Evolutionary conservation across 1,140 invertebrate genomes (phyloP), one percentile per base, ranked within the genome.

Genomic region (Papilio polyxenes): DNA sequence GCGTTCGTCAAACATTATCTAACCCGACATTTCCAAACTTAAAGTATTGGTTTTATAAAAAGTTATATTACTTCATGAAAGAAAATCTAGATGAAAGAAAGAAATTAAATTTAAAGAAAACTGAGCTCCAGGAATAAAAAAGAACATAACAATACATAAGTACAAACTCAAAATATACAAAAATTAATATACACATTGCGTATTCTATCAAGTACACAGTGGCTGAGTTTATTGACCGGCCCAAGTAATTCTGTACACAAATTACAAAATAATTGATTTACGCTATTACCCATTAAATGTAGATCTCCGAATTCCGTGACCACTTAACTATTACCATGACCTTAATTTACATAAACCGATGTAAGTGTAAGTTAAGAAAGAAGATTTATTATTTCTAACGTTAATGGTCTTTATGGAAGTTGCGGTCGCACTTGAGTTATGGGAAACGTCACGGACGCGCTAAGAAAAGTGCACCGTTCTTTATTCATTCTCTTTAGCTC

Each of bases 371-470:
- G 13, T 72, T 69, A 72, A 37, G 65, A 72, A 72, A 37, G 23
- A 72, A 40, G 65, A 72, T 72, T 72, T 72, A 72, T 72, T 72
- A 72, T 72, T 72, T 72, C 13, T 15, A 72, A 7, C 65, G 65
- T 31, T 72, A 72, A 72, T 72, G 65, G 65, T 72, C 31, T 37
- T 1, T 37, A 72, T 72, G 31, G 65, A 37, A 15, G 65, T 37
- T 31, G 62, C 23, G 62, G 65, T 72, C 31, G 40, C 23, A 72
- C 65, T 72, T 72, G 65, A 72, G 11, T 72, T 72, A 72, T 72
- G 65, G 13, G 65, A 37, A 15, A 37, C 31, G 65, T 72, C 65
- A 72, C 65, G 3, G 20, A 31, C 23, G 65, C 65, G 31, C 65
- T 72, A 40, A 13, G 65, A 72, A 72, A 72, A 72, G 65, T 72